phyloP scores from a whole-genome alignment of 37 sponge, comb jelly and placozoan species.

The Beroe forskalii region DNA sequence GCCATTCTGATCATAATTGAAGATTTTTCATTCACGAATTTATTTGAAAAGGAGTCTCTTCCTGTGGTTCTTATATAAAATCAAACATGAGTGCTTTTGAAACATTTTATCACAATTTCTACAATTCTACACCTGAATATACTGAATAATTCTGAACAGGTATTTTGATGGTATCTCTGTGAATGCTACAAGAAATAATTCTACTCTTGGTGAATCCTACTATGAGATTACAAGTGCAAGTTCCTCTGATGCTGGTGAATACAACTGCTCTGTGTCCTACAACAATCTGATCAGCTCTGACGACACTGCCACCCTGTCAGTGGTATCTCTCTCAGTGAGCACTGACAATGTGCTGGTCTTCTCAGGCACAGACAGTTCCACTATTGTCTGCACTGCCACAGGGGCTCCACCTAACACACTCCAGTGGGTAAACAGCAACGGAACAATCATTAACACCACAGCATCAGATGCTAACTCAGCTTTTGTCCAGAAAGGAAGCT shows the following conservation, averaged over 20 bases:
- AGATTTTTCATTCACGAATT: too few relatives aligned
- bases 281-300: neutral
- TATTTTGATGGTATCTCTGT: neutral
- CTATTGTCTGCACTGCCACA: constrained; percentile 3
- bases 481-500: neutral
- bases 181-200: neutral
- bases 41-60: too few relatives aligned
- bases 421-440: neutral
- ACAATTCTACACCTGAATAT: too few relatives aligned
- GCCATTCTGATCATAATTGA: too few relatives aligned
- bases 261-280: neutral
- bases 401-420: neutral
- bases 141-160: too few relatives aligned
- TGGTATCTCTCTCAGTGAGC: neutral
- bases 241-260: neutral
- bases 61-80: too few relatives aligned
- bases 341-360: neutral
- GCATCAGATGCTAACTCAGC: neutral
- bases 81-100: too few relatives aligned
- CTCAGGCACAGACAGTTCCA: neutral
- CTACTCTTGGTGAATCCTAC: neutral
- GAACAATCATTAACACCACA: neutral
- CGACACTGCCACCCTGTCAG: neutral
- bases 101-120: too few relatives aligned
- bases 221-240: neutral